Base-by-base conservation (phyloP, 1,140 invertebrate genomes). In the Meloidogyne chitwoodi region DNA sequence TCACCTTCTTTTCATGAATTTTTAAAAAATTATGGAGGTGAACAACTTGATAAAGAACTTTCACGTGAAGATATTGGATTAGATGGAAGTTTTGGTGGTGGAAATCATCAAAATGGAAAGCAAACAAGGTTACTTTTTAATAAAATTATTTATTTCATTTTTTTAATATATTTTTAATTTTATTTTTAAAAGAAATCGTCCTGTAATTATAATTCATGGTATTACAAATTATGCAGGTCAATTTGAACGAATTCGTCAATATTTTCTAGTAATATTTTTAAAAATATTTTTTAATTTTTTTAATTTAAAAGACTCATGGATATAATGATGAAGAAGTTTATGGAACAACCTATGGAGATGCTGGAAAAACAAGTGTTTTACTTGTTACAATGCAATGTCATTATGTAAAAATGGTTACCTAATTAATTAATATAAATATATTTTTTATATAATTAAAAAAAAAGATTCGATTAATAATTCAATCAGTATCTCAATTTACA, bases 291-390 rank as follows among this genome's bases (percentile, higher is more conserved):
- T 72, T 11, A 26, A 26, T 27, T 11, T 34, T 34, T 71, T 29
- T 22, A 22, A 0, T 71, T 19, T 44, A n/a, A 2, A 34, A 73
- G 70, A 73, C 61, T 64, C 80, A 83, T 77, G 84, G 84, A 24
- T 86, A 86, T 68, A 61, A 27, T 26, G 77, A 81, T 19, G 69
- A 76, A 29, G 84, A 87, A 65, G 77, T 86, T 26, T 86, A 87
- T 76, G 85, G 79, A n/a, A 86, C 85, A 11, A 86, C 85, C 1
- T 86, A 86, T 75, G 85, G 85, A 31, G 85, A 86, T 69, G 81
- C 72, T 24, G 85, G 85, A n/a, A 72, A 77, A 44, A 86, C 85
- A 44, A 86, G 84, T 56, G 80, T 87, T 44, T 68, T 86, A 8
- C 76, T 86, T 14, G 85, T 86, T 3, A 83, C 86, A 31, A 87